Conservation (phyloP, 2,113 vertebrate species). For the Arvicanthis niloticus region DNA sequence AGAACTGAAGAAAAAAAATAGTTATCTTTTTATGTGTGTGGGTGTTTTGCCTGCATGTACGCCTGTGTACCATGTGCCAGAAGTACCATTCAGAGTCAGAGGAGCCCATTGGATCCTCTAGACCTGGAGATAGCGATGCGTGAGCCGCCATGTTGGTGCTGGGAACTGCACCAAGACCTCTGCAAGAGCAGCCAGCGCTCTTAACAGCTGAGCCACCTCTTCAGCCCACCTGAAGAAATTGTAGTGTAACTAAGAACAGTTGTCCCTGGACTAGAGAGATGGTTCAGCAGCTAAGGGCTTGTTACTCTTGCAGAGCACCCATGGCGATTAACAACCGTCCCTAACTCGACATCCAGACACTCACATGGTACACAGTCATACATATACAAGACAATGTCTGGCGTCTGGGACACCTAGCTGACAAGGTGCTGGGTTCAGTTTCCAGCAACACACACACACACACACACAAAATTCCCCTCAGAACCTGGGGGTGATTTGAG, state of each 20-base stretch:
- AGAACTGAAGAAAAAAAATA: neutral
- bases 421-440: neutral
- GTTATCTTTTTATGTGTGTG: neutral
- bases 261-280: neutral
- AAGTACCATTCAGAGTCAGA: neutral
- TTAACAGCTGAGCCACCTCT: neutral
- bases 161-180: neutral
- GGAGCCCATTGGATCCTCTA: neutral
- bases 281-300: neutral
- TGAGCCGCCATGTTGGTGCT: neutral
- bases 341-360: neutral
- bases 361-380: neutral
- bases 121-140: neutral
- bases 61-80: neutral
- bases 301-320: neutral
- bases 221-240: neutral
- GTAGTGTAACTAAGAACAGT: neutral
- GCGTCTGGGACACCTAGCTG: neutral
- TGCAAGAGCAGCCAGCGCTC: neutral
- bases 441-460: neutral
- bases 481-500: neutral
- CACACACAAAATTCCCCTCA: neutral
- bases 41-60: neutral
- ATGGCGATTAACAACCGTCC: too few species aligned
- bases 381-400: neutral